Percentiles rank a stretch among this genome's conserved stretches.
Conservation (phyloP, 2,888 invertebrate genomes). For the Macropis europaea region DNA sequence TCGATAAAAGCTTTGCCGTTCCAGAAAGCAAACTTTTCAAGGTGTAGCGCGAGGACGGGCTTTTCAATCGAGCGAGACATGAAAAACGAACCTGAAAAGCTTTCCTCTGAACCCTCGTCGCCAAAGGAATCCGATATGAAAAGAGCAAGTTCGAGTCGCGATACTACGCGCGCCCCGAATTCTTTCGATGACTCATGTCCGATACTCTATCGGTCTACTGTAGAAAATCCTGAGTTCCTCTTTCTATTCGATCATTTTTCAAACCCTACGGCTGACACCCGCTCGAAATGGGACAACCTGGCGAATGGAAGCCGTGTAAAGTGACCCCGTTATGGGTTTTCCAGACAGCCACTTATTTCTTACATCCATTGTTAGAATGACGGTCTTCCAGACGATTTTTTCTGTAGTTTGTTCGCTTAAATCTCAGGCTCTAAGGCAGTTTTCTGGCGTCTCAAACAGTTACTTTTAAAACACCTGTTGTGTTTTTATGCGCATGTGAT, state of each 20-base stretch:
- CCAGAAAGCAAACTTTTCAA: conserved; percentile 7
- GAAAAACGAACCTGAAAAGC: neutral
- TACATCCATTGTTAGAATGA: too few species aligned
- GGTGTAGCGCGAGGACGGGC: neutral
- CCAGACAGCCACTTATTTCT: too few species aligned
- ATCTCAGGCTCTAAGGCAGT: too few species aligned
- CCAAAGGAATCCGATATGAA: conserved; percentile 21
- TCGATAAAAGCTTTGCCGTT: conserved; percentile 8
- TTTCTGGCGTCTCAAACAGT: too few species aligned
- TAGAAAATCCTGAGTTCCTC: neutral
- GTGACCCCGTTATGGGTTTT: too few species aligned
- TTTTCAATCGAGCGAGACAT: conserved; percentile 1
- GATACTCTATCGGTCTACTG: neutral
- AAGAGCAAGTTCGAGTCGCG: conserved; percentile 3
- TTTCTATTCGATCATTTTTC: neutral
- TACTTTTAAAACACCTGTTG: too few species aligned
- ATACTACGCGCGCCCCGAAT: conserved; percentile 1
- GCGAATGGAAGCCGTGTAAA: too few species aligned
- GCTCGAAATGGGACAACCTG: too few species aligned
- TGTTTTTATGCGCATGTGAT: too few species aligned
- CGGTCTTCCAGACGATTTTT: too few species aligned
- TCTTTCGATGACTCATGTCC: conserved; percentile 4
- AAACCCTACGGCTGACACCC: neutral
- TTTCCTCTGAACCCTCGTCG: neutral
- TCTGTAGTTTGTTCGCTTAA: too few species aligned